Evolutionary conservation across 2,888 invertebrate species (phyloP).

Genomic region (Ochlodes sylvanus): DNA sequence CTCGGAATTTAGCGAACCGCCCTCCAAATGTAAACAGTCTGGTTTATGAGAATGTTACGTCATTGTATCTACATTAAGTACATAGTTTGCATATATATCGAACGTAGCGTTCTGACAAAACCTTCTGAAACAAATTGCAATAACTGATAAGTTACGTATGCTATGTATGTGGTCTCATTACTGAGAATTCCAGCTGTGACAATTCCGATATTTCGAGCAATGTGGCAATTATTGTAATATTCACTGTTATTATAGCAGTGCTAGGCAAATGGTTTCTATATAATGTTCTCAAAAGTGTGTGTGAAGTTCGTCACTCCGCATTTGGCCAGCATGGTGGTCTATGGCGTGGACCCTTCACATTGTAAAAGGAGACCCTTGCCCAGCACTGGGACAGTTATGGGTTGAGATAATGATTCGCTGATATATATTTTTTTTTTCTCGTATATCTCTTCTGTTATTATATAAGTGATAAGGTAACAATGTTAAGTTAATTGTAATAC

Average conservation of each 20-base stretch:
- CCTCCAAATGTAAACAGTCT: conserved; percentile 8
- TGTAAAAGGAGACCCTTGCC: too few relatives aligned
- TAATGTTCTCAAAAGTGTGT: too few relatives aligned
- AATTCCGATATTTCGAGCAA: conserved; percentile 11
- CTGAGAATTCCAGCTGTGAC: conserved; percentile 3
- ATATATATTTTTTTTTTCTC: too few relatives aligned
- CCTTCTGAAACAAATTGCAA: conserved; percentile 5
- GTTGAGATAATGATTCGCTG: too few relatives aligned
- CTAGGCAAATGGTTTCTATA: too few relatives aligned
- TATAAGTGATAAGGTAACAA: too few relatives aligned
- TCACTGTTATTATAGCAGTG: background rate
- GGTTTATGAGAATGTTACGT: conserved; percentile 16
- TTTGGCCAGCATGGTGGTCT: too few relatives aligned
- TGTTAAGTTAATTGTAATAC: too few relatives aligned
- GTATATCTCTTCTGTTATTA: too few relatives aligned
- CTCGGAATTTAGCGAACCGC: conserved; percentile 24
- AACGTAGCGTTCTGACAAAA: conserved; percentile 9
- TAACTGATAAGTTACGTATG: background rate
- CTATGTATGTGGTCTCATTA: conserved; percentile 3
- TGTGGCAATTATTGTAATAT: background rate
- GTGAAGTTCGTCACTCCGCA: too few relatives aligned
- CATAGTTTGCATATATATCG: background rate
- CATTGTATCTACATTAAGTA: conserved; percentile 12
- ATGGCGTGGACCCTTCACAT: too few relatives aligned
- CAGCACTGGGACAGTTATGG: too few relatives aligned